Evolutionary conservation across 2,888 invertebrate genomes (phyloP).

Genomic region (Agrenia bidenticulata): DNA sequence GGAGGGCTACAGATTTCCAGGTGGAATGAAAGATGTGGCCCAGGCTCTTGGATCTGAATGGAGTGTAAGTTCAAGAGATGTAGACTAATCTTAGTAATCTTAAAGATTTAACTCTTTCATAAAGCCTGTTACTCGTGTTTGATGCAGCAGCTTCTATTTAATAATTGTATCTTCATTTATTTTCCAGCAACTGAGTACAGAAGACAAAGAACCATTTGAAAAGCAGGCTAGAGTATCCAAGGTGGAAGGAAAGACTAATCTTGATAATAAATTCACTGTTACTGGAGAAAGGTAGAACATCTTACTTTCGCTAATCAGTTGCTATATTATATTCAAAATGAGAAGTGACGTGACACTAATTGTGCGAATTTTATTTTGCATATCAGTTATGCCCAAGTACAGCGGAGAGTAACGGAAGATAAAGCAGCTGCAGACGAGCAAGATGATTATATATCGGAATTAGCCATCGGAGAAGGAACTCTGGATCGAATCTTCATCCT

Average conservation of each 20-base stretch:
- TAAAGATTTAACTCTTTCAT: too few species aligned
- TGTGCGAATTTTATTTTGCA: too few species aligned
- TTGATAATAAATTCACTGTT: constrained; percentile 45
- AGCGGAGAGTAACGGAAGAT: constrained; percentile 25
- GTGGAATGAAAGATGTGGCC: constrained; percentile 44
- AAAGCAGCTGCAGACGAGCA: constrained; percentile 7
- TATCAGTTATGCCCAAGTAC: constrained; percentile 39
- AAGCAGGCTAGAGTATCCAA: constrained; percentile 44
- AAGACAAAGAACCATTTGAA: constrained; percentile 43
- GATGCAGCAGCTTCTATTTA: too few species aligned
- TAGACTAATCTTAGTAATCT: background rate
- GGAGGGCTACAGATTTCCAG: constrained; percentile 37
- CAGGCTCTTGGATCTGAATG: constrained; percentile 37
- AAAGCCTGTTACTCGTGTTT: too few species aligned
- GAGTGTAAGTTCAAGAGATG: constrained; percentile 39
- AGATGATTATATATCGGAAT: constrained; percentile 21
- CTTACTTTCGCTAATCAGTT: background rate
- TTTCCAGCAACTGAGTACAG: constrained; percentile 38
- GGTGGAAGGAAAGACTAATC: constrained; percentile 39
- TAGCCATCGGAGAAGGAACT: constrained; percentile 19
- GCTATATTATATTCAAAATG: too few species aligned
- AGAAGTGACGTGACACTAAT: too few species aligned
- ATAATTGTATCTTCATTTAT: too few species aligned
- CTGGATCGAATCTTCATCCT: constrained; percentile 35
- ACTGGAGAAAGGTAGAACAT: constrained; percentile 45